Evolutionary conservation across 2,113 vertebrate species (phyloP).

Genomic region (Gnathonemus echidnorhynchus): DNA sequence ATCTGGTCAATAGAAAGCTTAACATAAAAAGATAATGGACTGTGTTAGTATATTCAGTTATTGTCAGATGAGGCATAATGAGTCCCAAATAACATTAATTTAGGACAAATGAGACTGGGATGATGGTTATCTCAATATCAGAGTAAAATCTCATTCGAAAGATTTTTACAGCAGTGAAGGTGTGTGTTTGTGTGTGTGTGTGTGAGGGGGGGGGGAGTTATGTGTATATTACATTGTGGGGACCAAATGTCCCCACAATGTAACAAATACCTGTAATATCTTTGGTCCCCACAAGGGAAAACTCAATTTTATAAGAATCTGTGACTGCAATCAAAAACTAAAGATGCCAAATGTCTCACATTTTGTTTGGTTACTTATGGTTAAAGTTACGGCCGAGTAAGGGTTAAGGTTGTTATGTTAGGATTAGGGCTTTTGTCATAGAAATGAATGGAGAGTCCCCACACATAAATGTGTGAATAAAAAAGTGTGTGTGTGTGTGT

Average conservation of each 20-base stretch:
- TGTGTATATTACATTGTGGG: background rate
- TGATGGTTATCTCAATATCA: too few relatives aligned
- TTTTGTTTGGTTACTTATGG: background rate
- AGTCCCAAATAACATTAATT: background rate
- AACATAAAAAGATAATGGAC: background rate
- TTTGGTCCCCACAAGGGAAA: background rate
- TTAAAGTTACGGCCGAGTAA: background rate
- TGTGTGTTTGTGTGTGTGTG: background rate
- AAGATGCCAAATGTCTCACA: background rate
- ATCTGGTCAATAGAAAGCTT: background rate
- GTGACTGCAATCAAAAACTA: background rate
- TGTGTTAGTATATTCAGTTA: background rate
- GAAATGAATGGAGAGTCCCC: background rate
- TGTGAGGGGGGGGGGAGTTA: background rate
- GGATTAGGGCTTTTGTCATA: background rate
- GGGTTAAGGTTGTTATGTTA: background rate
- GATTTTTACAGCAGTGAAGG: background rate
- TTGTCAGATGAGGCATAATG: background rate
- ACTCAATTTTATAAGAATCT: background rate
- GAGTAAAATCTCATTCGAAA: background rate
- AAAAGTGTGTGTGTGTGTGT: background rate
- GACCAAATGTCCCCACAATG: background rate
- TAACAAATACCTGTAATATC: background rate
- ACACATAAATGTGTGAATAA: background rate
- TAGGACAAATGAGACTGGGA: background rate